Base-by-base conservation (phyloP, 2,797 vertebrate species). In the Gila robusta region DNA sequence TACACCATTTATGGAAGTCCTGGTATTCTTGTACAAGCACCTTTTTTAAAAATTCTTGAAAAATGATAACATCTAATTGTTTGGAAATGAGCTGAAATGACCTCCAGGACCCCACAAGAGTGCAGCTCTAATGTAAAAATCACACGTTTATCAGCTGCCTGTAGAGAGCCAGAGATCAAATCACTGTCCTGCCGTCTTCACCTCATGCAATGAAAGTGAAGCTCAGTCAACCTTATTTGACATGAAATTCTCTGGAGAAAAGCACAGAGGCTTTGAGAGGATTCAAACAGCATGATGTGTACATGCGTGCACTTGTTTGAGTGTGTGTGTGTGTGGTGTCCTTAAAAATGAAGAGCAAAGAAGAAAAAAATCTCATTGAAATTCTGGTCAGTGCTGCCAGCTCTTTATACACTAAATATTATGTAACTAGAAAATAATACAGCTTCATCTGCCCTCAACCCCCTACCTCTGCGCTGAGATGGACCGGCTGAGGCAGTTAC, bases 321-420 rank as follows among this genome's bases (percentile, higher is more conserved):
- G 19, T 59, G 76, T 74, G 47, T 32, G 47, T 32, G 28, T 56
- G 70, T 26, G 83, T 70, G 26, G 19, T 69, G 32, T 82, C 44
- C 74, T 35, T 62, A 70, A 81, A 85, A 73, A 82, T 35, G 23
- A 80, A 67, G 78, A 88, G 80, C 16, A 67, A 86, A 81, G 64
- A 73, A 26, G 28, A 47, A 54, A 44, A 6, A 82, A 59, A 79
- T 49, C 88, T 82, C 39, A 80, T 69, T 81, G 59, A 84, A 79
- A 84, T 87, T 89, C 83, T 79, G 82, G 54, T 87, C 81, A 70
- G 52, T 32, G 49, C 32, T 80, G 84, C 66, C 74, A 79, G 83
- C 77, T 69, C 86, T 85, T 85, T 73, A 89, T 83, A 86, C 78
- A 83, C 81, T 66, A 85, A 86, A 86, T 78, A 86, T 92, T 91